A percentile compares a stretch with the other conserved stretches of the same genome.
Evolutionary conservation across 2,797 vertebrate genomes (phyloP).

Genomic region (Erethizon dorsatum): DNA sequence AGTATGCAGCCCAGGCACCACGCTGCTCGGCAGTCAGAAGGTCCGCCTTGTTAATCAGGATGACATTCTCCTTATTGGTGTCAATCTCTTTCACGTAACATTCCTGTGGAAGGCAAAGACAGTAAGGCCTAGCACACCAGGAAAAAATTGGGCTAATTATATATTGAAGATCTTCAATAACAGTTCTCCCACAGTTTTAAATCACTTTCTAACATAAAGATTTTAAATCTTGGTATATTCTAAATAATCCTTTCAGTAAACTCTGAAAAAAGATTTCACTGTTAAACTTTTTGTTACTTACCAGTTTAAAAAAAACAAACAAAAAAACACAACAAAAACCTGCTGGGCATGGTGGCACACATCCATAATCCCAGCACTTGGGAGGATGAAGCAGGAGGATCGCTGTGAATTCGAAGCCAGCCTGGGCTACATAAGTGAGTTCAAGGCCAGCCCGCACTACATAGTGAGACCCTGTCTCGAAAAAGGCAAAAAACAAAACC

Average conservation of each 20-base stretch:
- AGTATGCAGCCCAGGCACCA: conserved; percentile 93
- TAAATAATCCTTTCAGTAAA: not conserved
- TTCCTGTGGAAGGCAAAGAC: conserved; percentile 91
- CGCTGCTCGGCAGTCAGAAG: conserved; percentile 95
- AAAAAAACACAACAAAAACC: not conserved
- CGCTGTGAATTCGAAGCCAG: not conserved
- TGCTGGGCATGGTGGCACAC: not conserved
- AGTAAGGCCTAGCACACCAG: not conserved
- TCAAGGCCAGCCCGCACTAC: not conserved
- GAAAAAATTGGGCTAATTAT: not conserved
- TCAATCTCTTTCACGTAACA: conserved; percentile 95
- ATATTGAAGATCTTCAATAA: not conserved
- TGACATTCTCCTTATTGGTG: conserved; percentile 94
- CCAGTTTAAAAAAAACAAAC: conserved; percentile 33
- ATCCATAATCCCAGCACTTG: not conserved
- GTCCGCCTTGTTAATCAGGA: conserved; percentile 98
- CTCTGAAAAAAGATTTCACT: conserved; percentile 43
- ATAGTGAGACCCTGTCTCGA: not conserved
- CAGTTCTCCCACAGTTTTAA: not conserved
- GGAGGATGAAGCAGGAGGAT: not conserved
- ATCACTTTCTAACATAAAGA: conserved; percentile 37
- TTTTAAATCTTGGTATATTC: not conserved
- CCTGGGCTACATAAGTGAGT: not conserved
- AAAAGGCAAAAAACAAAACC: not conserved
- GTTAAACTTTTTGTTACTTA: conserved; percentile 43